Percentiles rank a stretch among this genome's conserved stretches.
Conservation (phyloP, 1,140 invertebrate species). For the Drosophila nebulosa region DNA sequence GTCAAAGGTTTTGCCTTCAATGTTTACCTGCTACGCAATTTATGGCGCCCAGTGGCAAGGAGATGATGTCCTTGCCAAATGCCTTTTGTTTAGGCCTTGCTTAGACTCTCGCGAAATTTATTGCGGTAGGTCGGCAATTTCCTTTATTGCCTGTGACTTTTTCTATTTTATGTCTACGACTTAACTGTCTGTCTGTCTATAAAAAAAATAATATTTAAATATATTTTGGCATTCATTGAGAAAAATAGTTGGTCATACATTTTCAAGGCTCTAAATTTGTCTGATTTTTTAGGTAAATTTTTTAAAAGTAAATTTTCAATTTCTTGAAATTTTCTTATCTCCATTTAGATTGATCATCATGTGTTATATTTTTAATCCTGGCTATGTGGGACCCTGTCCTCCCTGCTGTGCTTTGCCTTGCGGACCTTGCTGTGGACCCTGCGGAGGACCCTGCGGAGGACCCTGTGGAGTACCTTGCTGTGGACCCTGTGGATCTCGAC, state of each 20-base stretch:
- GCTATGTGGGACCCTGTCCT: slow-evolving; percentile 1
- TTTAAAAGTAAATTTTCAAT: background rate
- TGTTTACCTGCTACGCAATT: slow-evolving; percentile 50
- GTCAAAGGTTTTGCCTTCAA: slow-evolving; percentile 56
- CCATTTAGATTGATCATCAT: background rate
- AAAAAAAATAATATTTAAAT: background rate
- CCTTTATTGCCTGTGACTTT: slow-evolving; percentile 59
- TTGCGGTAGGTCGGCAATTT: slow-evolving; percentile 75
- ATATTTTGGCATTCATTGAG: background rate
- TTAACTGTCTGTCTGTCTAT: no score
- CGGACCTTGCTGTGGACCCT: background rate
- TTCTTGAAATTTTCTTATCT: no score
- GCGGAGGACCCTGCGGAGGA: background rate
- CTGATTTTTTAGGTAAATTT: background rate
- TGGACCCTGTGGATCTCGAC: background rate
- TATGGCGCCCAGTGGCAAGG: slow-evolving; percentile 41
- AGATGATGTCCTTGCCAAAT: slow-evolving; percentile 23
- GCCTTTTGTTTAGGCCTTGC: slow-evolving; percentile 56
- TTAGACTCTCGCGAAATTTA: slow-evolving; percentile 64
- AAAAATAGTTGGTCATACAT: background rate
- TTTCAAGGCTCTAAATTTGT: background rate
- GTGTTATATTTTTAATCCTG: slow-evolving; percentile 9
- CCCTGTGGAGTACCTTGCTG: background rate
- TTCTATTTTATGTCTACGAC: slow-evolving; percentile 11
- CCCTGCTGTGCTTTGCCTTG: background rate